Evolutionary conservation across 2,888 invertebrate genomes (phyloP), one percentile per base, ranked within the genome.

Genomic region (Thereva nobilitata): DNA sequence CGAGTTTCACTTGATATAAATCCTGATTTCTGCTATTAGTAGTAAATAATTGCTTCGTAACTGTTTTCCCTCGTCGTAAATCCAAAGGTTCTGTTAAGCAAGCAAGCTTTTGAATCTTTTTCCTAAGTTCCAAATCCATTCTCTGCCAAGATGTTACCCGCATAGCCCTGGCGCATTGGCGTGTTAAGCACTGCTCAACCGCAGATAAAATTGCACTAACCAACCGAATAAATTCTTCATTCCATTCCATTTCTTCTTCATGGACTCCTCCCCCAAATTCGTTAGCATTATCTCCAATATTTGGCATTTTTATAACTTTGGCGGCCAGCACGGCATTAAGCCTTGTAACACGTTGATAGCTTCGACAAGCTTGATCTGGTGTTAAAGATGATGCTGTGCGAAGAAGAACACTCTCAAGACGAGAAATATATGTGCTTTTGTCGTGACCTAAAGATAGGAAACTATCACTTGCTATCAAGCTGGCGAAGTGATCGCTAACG

Each of bases 331-430:
- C 80, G 0, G 80, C 77, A 64, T 81, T 80, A 8, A 81, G 70
- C 0, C 81, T 75, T 73, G 80, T 72, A 77, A 82, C 73, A 9
- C 82, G 76, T 70, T 82, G 81, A 71, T 93, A 93, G 69, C 92
- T 89, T 66, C 87, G 86, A 77, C 95, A 94, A 0, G 92, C 89
- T 76, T 91, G 90, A 70, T 94, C 93, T 0, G 93, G 87, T 0
- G 90, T 87, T 44, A 95, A 83, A 68, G 89, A 86, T 69, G 90
- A 90, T 1, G 94, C 89, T 0, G 94, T 90, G 8, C 88, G 85
- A 23, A 91, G 82, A 70, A 96, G 84, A 72, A 92, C 89, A 67
- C 92, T 90, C 76, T 93, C 92, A 8, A 96, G 81, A 1, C 89
- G 84, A 41, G 87, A 86, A 65, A 91, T 87, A 75, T 89, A 89